Evolutionary conservation across 2,888 invertebrate genomes (phyloP), one percentile per base, ranked within the genome.

Genomic region (Acheta domesticus): DNA sequence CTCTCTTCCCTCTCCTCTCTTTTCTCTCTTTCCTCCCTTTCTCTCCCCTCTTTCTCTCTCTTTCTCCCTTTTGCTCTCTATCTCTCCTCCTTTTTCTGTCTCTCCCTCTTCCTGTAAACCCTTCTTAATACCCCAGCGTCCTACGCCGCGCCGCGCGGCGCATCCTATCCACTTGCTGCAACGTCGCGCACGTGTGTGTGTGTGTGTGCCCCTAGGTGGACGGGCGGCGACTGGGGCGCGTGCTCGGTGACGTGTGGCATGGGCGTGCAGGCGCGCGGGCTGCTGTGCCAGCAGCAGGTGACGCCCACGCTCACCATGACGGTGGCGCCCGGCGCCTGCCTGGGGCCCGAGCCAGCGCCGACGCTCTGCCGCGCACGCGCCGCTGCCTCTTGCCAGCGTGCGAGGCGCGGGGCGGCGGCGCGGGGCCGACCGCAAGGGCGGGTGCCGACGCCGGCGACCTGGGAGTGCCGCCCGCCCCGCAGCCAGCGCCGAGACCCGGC

Each of bases 211-310:
- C 79, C 48, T 79, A 92, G 94, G 82, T 97, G 97, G 97, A 89
- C 92, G 78, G 91, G 93, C 0, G 91, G 90, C 1, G 91, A 92
- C 19, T 97, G 97, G 96, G 91, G 92, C 20, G 90, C 92, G 0
- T 97, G 97, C 84, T 93, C 92, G 14, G 89, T 88, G 20, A 91
- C 91, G 4, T 96, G 97, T 85, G 93, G 94, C 0, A 90, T 91
- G 21, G 94, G 95, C 0, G 88, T 90, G 21, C 92, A 93, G 84
- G 92, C 91, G 0, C 89, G 96, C 79, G 91, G 92, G 74, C 89
- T 95, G n/a, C 91, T 91, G 81, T 97, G 95, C 86, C 92, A 91
- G 81, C 92, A 93, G 84, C 87, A 89, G 83, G 86, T 90, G 74
- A 89, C 89, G 19, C 85, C 89, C 1, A 88, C 88, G 78, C 83